These are phyloP conservation scores for Zaprionus capensis DNA, from an alignment of 1,140 invertebrate genomes.

Conservation along the genomic window DNA sequence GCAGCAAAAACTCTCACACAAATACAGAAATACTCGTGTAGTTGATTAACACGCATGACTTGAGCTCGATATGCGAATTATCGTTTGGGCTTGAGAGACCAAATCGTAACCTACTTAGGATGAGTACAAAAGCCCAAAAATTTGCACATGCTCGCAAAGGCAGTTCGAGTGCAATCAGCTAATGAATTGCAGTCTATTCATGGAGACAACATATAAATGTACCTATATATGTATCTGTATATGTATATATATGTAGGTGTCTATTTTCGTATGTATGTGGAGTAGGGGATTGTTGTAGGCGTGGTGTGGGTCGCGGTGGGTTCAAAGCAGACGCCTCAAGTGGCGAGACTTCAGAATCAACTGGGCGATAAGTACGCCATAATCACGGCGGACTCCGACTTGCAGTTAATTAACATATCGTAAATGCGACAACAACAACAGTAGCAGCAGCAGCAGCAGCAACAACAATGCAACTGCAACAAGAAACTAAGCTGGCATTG, in stretches of 20 bases:
- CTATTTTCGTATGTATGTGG: too few species aligned
- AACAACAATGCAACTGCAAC: conserved; percentile 11
- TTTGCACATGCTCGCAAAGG: neutral
- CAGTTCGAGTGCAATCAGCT: conserved; percentile 33
- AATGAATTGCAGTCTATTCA: conserved; percentile 38
- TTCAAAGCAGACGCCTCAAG: conserved; percentile 27
- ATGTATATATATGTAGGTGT: neutral
- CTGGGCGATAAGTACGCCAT: conserved; percentile 56
- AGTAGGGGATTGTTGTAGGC: too few species aligned
- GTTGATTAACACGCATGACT: conserved; percentile 1
- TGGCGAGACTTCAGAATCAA: conserved; percentile 36
- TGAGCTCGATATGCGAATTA: conserved; percentile 5
- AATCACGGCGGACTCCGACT: conserved; percentile 54
- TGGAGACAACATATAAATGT: neutral
- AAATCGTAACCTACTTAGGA: conserved; percentile 2
- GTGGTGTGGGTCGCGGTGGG: neutral
- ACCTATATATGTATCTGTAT: too few species aligned
- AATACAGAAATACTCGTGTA: neutral
- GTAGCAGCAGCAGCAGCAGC: conserved; percentile 24
- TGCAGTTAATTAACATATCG: conserved; percentile 78
- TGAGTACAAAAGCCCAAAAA: conserved; percentile 19
- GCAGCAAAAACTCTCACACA: neutral
- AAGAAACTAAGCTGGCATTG: conserved; percentile 41
- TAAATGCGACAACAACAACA: conserved; percentile 53
- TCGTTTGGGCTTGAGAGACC: neutral